These are phyloP conservation scores for Nymphalis urticae DNA, from an alignment of 2,888 invertebrate genomes.

Conservation along the genomic window DNA sequence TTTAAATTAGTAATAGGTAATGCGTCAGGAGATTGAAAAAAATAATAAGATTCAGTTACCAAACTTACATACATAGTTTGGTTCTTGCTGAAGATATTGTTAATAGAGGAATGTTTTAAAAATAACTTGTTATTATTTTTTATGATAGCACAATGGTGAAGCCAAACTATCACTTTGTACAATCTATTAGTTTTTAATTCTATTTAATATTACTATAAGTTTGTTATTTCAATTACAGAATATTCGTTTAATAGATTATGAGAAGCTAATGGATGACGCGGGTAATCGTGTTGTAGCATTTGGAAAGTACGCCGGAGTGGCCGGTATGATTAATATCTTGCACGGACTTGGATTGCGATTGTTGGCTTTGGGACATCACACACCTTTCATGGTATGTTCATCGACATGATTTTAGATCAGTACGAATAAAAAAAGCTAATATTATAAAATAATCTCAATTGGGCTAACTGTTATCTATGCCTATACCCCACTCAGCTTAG, in stretches of 20 bases:
- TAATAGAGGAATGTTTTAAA: too few species aligned
- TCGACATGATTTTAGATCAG: too few species aligned
- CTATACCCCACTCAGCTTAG: too few species aligned
- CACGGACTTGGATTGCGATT: constrained; percentile 97
- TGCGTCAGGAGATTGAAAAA: not conserved
- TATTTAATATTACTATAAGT: not conserved
- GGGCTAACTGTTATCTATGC: too few species aligned
- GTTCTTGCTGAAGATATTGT: too few species aligned
- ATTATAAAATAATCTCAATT: too few species aligned
- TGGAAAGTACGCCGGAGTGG: constrained; percentile 98
- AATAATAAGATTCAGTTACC: too few species aligned
- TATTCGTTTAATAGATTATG: constrained; percentile 98
- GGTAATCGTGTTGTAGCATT: constrained; percentile 98
- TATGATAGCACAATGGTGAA: too few species aligned
- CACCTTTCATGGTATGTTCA: constrained; percentile 94
- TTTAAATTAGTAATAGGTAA: not conserved
- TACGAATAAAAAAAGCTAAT: too few species aligned
- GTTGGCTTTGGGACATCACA: constrained; percentile 98
- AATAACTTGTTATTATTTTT: too few species aligned
- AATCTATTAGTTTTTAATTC: not conserved
- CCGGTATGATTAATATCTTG: constrained; percentile 99
- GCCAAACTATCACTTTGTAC: too few species aligned
- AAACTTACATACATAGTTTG: too few species aligned
- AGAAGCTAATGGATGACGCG: constrained; percentile 93
- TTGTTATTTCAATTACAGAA: constrained; percentile 81